Conservation (phyloP, 2,113 vertebrate species). For the Arenaria interpres region DNA sequence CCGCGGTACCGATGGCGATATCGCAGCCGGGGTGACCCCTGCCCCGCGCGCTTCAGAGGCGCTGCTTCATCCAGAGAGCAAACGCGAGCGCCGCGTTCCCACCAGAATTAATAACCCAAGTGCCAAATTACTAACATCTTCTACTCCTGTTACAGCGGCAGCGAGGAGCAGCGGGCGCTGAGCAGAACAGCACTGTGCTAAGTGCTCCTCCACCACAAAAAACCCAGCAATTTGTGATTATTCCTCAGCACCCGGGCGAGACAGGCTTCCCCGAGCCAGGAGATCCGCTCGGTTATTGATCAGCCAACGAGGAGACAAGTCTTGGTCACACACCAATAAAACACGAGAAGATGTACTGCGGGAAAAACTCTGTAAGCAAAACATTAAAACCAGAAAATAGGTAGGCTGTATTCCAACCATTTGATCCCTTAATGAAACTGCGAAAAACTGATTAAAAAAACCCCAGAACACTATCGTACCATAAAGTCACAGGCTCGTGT, state of each 20-base stretch:
- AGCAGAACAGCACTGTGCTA: neutral
- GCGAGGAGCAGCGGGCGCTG: neutral
- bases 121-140: neutral
- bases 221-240: neutral
- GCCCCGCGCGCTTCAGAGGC: neutral
- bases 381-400: neutral
- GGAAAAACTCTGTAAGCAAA: neutral
- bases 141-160: accelerated
- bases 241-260: neutral
- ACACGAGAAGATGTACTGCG: neutral
- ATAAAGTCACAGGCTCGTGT: neutral
- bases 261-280: neutral
- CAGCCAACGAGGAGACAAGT: neutral
- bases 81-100: accelerated
- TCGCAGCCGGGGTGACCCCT: neutral
- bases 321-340: neutral
- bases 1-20: neutral
- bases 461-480: accelerated
- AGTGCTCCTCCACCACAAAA: neutral
- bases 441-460: neutral
- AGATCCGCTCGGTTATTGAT: neutral
- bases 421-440: neutral
- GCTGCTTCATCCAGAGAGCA: neutral
- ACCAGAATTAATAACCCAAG: neutral
- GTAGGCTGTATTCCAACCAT: neutral